Conservation (phyloP, 2,888 invertebrate species). For the Melolontha melolontha region DNA sequence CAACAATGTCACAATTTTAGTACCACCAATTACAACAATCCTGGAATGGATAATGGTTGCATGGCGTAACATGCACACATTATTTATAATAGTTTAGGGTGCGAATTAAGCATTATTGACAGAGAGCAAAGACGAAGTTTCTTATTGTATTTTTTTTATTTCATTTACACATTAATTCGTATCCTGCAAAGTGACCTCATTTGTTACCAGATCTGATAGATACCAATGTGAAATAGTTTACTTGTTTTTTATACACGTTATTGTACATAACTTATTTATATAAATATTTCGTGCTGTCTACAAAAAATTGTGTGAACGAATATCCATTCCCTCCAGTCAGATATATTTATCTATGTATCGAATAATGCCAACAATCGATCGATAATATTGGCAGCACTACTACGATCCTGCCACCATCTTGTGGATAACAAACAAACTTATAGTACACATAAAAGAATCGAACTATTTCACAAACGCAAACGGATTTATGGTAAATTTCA, state of each 20-base stretch:
- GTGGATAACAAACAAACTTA: constrained; percentile 10
- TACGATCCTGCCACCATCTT: constrained; percentile 35
- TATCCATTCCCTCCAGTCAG: constrained; percentile 35
- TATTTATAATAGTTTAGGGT: constrained; percentile 1
- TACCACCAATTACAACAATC: constrained; percentile 68
- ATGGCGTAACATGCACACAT: constrained; percentile 67
- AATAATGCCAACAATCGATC: constrained; percentile 30
- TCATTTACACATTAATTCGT: constrained; percentile 17
- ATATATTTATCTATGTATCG: constrained; percentile 24
- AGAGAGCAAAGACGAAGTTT: constrained; percentile 2
- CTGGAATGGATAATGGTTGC: constrained; percentile 73
- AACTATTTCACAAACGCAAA: constrained; percentile 27
- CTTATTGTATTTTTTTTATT: constrained; percentile 3
- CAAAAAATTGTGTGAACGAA: constrained; percentile 14
- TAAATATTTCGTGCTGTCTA: constrained; percentile 26
- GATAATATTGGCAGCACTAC: constrained; percentile 33
- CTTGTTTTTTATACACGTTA: constrained; percentile 37
- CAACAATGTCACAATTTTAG: constrained; percentile 72
- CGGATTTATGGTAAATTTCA: constrained; percentile 4
- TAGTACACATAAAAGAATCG: neutral
- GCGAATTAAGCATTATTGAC: constrained; percentile 1
- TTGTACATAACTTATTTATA: constrained; percentile 36
- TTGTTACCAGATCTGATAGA: constrained; percentile 63
- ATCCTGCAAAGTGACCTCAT: constrained; percentile 48
- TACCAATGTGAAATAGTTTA: constrained; percentile 45